Evolutionary conservation across 64 coral and sea anemone genomes (phyloP), one percentile per base, ranked within the genome.

Genomic region (Stylophora pistillata): DNA sequence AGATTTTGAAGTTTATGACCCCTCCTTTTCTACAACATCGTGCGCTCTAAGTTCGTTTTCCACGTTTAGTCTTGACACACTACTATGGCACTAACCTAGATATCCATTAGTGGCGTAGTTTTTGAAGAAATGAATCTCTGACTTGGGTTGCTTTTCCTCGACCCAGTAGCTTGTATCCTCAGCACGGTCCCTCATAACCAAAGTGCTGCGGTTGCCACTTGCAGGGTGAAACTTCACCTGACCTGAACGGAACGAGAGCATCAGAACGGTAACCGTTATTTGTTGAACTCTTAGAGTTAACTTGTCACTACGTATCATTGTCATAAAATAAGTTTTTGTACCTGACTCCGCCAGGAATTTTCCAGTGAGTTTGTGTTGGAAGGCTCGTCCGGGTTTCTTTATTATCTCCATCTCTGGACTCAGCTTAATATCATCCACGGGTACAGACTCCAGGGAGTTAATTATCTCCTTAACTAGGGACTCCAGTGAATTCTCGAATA

Each of bases 111-210:
- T 97, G 10, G 91, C 91, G 23, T 90, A 97, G 47, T 97, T 97
- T 75, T 93, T 97, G 87, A 90, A 97, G 83, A 90, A 90, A 30
- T 86, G 64, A 55, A 97, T 97, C 72, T 74, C 82, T 15, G 74
- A 82, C 18, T 86, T 80, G 32, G 85, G 75, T 9, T 27, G 61
- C 58, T 85, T 68, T 61, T 90, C 95, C 58, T 97, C 95, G 5
- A 93, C 91, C 95, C 95, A 97, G 88, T 97, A 97, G 47, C 95
- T 97, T 3, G 95, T 97, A 27, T 84, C 76, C 73, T 97, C 95
- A 53, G 91, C 74, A 2, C 29, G 62, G 47, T 90, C 76, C 41
- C 88, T 89, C 37, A 97, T 37, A 10, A 93, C 87, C 47, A 97
- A 28, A 20, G 91, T 87, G 76, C 95, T 97, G 23, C 95, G 95